Evolutionary conservation across 92 coral and sea anemone species (phyloP), one percentile per base, ranked within the genome.

Genomic region (Siderastrea radians): DNA sequence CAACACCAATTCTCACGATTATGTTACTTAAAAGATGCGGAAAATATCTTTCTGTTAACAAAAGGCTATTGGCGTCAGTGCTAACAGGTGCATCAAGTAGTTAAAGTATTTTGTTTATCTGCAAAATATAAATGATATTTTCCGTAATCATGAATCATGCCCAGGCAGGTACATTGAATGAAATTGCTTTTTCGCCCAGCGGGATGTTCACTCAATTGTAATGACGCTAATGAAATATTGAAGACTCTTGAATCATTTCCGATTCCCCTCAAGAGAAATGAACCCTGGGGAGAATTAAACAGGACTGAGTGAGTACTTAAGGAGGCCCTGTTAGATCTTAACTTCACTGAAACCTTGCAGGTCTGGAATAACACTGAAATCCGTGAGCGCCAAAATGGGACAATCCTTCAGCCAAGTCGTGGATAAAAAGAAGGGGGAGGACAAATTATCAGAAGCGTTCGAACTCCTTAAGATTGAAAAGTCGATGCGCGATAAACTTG

Each of bases 351-450:
- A 51, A 19, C n/a, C 48, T 0, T 26, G 0, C 38, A 26, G 38
- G 38, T 26, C 38, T 26, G 38, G 38, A 26, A 26, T 26, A 47
- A 16, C 50, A 54, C 14, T 44, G 47, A 10, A 57, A 54, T 11
- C 6, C 19, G 44, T 14, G 26, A 8, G 48, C 49, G n/a, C 4
- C n/a, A 49, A 62, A 78, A 78, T 64, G 83, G 83, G 83, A 49
- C 72, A 78, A 64, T 48, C 72, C 58, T 26, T 63, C 48, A 78
- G 83, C 55, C 48, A 62, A 1, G 4, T 7, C 5, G 6, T 49
- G 4, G 61, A 9, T 6, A 6, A 10, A 7, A 4, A n/a, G 8
- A 5, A 17, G 2, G n/a, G n/a, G n/a, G n/a, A n/a, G n/a, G n/a
- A n/a, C n/a, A n/a, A n/a, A n/a, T n/a, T n/a, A n/a, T n/a, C n/a